Evolutionary conservation across 1,140 invertebrate species (phyloP).

Genomic region (Dreissena rostriformis): DNA sequence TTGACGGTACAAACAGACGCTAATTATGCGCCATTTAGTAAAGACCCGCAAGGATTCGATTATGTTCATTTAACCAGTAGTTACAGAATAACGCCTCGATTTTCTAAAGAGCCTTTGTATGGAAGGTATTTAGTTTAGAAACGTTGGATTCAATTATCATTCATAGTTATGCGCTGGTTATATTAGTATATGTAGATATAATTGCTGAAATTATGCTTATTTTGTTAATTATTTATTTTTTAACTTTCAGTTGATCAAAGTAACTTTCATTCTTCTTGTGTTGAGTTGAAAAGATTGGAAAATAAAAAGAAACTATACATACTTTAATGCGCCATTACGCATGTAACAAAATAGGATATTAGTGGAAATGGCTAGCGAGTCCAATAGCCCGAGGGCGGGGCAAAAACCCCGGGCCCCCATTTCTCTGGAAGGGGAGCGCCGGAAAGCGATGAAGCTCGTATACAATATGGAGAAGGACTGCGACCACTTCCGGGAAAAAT

Average conservation of each 20-base stretch:
- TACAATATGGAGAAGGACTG: conserved; percentile 39
- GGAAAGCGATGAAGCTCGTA: conserved; percentile 47
- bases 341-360: background rate
- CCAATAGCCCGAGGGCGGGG: conserved; percentile 39
- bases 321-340: background rate
- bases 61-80: background rate
- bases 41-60: background rate
- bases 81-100: conserved; percentile 5
- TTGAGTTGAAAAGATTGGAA: background rate
- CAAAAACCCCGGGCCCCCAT: conserved; percentile 43
- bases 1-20: conserved; percentile 17
- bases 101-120: background rate
- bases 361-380: conserved; percentile 33
- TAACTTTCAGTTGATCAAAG: background rate
- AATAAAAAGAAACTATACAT: background rate
- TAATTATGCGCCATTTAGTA: background rate
- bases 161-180: no score
- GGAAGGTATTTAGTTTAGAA: background rate
- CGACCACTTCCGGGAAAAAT: conserved; percentile 42
- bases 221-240: background rate
- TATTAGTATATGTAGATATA: background rate
- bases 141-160: background rate
- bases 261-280: background rate
- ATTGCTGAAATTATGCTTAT: background rate
- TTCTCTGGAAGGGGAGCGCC: conserved; percentile 48